phyloP scores from a whole-genome alignment of 1,140 invertebrate genomes.

The Spodoptera frugiperda region DNA sequence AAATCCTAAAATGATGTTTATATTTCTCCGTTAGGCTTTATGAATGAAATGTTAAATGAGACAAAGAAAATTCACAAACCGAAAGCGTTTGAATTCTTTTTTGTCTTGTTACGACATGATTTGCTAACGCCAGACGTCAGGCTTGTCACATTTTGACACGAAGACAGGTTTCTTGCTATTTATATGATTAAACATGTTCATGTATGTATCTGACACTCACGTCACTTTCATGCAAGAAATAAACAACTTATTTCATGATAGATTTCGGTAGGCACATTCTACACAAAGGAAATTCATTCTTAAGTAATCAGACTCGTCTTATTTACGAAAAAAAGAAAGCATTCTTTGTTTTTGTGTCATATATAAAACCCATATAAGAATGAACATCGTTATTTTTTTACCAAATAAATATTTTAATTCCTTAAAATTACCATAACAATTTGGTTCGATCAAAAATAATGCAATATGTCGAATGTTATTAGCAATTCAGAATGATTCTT shows the following conservation, averaged over 20 bases:
- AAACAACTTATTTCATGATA: too few relatives aligned
- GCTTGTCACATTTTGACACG: neutral
- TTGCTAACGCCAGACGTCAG: conserved; percentile 15
- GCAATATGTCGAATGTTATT: neutral
- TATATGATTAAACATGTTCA: neutral
- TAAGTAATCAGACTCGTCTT: too few relatives aligned
- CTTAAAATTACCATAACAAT: neutral
- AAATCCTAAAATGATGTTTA: neutral
- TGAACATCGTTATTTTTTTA: too few relatives aligned
- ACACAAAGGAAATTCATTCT: too few relatives aligned
- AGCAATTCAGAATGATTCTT: conserved; percentile 17
- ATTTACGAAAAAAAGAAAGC: too few relatives aligned
- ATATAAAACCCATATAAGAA: neutral
- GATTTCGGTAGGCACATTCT: too few relatives aligned
- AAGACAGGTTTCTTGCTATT: conserved; percentile 12
- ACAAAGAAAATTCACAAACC: conserved; percentile 9
- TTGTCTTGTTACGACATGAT: conserved; percentile 5
- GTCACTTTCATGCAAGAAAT: neutral
- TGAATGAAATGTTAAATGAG: conserved; percentile 19
- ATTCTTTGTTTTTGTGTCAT: too few relatives aligned
- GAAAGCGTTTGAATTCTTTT: conserved; percentile 2
- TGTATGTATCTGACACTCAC: neutral
- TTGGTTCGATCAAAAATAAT: neutral
- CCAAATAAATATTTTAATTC: neutral
- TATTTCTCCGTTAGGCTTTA: neutral